A percentile compares a stretch with the other conserved stretches of the same genome.
phyloP scores from a whole-genome alignment of 1,140 invertebrate species.

The Subanguina moxae region DNA sequence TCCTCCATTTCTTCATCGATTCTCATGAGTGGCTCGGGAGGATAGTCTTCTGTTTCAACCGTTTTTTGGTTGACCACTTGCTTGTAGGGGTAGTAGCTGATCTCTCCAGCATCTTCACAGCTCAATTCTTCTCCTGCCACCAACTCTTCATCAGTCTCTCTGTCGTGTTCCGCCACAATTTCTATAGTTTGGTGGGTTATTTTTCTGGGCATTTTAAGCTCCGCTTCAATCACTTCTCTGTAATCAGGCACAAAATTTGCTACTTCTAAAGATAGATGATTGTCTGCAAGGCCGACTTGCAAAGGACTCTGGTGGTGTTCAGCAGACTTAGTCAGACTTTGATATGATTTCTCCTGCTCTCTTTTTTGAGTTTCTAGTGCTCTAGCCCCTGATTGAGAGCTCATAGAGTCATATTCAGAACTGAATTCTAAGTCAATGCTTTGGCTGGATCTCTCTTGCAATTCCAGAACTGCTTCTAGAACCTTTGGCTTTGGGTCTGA shows the following conservation, averaged over 20 bases:
- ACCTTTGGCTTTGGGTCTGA: not conserved
- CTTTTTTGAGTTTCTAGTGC: too few species aligned
- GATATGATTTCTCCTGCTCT: too few species aligned
- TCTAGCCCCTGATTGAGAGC: not conserved
- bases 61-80: not conserved
- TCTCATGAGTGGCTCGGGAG: not conserved
- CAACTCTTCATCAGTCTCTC: conserved; percentile 3
- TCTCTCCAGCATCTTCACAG: not conserved
- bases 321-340: too few species aligned
- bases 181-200: not conserved
- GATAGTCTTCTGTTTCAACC: not conserved
- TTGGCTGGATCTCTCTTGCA: not conserved
- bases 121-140: not conserved
- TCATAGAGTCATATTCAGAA: not conserved
- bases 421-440: not conserved
- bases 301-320: too few species aligned
- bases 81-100: not conserved
- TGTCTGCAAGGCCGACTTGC: too few species aligned
- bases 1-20: not conserved
- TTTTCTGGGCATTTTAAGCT: not conserved
- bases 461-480: not conserved
- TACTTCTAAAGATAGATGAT: too few species aligned
- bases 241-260: not conserved
- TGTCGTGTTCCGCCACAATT: not conserved
- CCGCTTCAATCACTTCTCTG: not conserved